phyloP scores from a whole-genome alignment of 2,113 vertebrate species.

The Hyaena hyaena region DNA sequence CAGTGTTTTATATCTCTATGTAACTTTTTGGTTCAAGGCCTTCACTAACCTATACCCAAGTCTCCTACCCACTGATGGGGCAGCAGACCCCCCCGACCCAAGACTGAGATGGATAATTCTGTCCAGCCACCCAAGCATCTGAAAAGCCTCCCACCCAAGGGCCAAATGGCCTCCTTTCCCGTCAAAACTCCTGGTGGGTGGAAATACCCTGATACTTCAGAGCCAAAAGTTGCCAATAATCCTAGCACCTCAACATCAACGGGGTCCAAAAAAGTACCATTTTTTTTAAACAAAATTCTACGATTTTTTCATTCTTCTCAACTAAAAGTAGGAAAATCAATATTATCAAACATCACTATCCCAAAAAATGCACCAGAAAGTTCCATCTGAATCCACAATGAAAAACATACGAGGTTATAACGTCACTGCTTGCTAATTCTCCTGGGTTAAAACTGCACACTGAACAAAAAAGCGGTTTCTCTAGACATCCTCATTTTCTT shows the following conservation, averaged over 20 bases:
- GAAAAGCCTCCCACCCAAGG: neutral
- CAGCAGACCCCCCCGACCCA: neutral
- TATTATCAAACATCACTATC: neutral
- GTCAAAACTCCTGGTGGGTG: neutral
- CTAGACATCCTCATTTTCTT: neutral
- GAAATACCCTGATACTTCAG: neutral
- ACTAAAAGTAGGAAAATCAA: neutral
- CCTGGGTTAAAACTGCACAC: neutral
- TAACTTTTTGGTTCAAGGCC: neutral
- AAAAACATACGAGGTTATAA: neutral
- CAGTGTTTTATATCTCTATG: neutral
- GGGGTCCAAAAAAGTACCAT: neutral
- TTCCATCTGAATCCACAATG: neutral
- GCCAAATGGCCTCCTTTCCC: neutral
- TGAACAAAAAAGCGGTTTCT: neutral
- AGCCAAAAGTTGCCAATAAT: neutral
- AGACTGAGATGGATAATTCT: neutral
- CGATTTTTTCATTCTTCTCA: constrained; percentile 29
- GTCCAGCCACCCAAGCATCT: neutral
- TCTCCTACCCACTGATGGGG: neutral
- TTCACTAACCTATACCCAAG: neutral
- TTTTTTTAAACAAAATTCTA: constrained; percentile 34
- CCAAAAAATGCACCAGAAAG: constrained; percentile 35
- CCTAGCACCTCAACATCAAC: neutral
- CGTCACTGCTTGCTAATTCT: neutral